phyloP scores from a whole-genome alignment of 2,797 vertebrate species.

The Neostethus bicornis region DNA sequence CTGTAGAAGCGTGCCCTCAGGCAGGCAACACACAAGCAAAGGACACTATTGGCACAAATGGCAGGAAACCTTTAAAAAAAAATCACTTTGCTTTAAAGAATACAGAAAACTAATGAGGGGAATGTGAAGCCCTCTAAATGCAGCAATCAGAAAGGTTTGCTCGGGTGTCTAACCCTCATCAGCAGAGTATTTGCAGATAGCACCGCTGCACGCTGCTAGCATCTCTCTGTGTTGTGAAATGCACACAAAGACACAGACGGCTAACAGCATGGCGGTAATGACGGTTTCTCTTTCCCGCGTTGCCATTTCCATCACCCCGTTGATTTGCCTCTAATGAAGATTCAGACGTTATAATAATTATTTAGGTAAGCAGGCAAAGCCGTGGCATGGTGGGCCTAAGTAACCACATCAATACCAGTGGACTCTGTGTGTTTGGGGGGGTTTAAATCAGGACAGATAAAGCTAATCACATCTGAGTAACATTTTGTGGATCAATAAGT shows the following conservation, averaged over 20 bases:
- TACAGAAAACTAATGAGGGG: conserved; percentile 4
- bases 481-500: conserved; percentile 27
- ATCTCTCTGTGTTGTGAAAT: conserved; percentile 46
- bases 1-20: conserved; percentile 60
- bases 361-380: conserved; percentile 38
- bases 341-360: conserved; percentile 21
- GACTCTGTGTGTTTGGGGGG: conserved; percentile 20
- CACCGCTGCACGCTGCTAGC: conserved; percentile 19
- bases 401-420: conserved; percentile 53
- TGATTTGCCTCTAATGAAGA: conserved; percentile 46
- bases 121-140: conserved; percentile 8
- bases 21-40: conserved; percentile 46
- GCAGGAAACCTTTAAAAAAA: conserved; percentile 22
- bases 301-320: conserved; percentile 20
- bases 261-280: conserved; percentile 47
- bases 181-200: conserved; percentile 16
- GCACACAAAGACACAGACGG: conserved; percentile 29
- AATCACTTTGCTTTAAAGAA: conserved; percentile 33
- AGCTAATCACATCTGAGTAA: conserved; percentile 18
- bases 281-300: conserved; percentile 41
- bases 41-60: conserved; percentile 27
- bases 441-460: conserved; percentile 24
- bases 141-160: conserved; percentile 3
- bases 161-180: conserved; percentile 8
- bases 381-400: conserved; percentile 46